These are phyloP conservation scores for Coturnix japonica DNA, from an alignment of 2,113 vertebrate genomes.

Conservation along the genomic window DNA sequence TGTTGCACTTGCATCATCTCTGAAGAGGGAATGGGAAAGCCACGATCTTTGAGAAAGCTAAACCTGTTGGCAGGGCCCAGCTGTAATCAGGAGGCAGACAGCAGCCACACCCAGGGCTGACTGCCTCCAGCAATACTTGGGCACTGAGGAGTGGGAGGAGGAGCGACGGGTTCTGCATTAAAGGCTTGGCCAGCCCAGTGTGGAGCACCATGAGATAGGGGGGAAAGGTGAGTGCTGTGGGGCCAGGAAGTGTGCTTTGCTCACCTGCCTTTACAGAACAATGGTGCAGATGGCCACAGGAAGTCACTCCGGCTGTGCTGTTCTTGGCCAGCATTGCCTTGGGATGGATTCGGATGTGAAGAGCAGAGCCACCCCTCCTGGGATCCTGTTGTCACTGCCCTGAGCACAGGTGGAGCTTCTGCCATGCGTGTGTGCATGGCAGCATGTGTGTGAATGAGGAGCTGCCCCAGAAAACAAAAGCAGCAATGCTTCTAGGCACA, in stretches of 20 bases:
- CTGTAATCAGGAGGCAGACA: constrained; percentile 8
- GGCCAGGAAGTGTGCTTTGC: not conserved
- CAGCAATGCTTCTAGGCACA: not conserved
- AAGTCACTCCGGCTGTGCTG: not conserved
- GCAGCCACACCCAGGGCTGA: constrained; percentile 9
- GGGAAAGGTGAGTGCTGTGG: not conserved
- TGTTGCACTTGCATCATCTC: constrained; percentile 32
- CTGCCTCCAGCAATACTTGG: not conserved
- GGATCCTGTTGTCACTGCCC: fast-evolving
- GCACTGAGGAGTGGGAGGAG: not conserved
- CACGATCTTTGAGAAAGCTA: constrained; percentile 28
- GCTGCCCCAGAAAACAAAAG: not conserved
- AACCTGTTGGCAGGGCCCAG: constrained; percentile 1
- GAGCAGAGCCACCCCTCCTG: not conserved
- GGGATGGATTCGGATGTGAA: not conserved
- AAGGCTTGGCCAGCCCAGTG: not conserved
- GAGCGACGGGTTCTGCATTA: not conserved
- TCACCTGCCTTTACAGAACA: fast-evolving
- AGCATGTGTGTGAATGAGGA: not conserved
- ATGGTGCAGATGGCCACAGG: not conserved
- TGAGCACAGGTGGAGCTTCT: not conserved
- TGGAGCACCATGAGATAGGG: not conserved
- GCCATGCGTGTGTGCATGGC: not conserved
- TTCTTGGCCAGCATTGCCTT: not conserved
- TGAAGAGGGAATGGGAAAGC: not conserved